phyloP scores from a whole-genome alignment of 1,140 invertebrate species.

The Brachionus paranguensis region DNA sequence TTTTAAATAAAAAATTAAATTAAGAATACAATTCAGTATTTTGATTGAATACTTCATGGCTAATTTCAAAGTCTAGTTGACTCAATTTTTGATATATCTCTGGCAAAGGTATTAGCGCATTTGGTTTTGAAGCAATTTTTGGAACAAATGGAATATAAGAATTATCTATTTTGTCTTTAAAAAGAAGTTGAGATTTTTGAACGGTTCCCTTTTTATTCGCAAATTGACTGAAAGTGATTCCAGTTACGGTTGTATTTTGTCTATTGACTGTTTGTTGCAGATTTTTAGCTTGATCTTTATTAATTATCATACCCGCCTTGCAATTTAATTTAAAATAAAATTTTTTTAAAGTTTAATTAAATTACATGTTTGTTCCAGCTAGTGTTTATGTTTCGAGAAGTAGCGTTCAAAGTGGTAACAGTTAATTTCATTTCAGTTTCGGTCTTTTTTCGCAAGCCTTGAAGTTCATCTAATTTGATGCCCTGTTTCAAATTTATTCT shows the following conservation, averaged over 20 bases:
- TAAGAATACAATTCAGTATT: slow-evolving; percentile 42
- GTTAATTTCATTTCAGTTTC: slow-evolving; percentile 56
- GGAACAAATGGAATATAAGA: slow-evolving; percentile 69
- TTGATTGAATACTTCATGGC: not conserved
- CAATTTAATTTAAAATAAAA: not conserved
- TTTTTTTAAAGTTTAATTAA: not conserved
- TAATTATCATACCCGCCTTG: not conserved
- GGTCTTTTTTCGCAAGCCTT: slow-evolving; percentile 62
- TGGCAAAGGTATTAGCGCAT: slow-evolving; percentile 71
- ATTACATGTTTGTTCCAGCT: slow-evolving; percentile 59
- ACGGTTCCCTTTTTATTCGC: slow-evolving; percentile 64
- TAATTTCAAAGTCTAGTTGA: slow-evolving; percentile 41
- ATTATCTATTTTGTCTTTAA: slow-evolving; percentile 80
- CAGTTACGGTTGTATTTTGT: slow-evolving; percentile 56
- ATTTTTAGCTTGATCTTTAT: slow-evolving; percentile 18
- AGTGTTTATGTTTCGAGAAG: slow-evolving; percentile 52
- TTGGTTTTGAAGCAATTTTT: slow-evolving; percentile 76
- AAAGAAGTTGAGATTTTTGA: slow-evolving; percentile 72
- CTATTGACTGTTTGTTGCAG: slow-evolving; percentile 39
- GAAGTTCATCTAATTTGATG: slow-evolving; percentile 64
- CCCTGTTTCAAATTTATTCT: slow-evolving; percentile 52
- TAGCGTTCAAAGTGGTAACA: slow-evolving; percentile 50
- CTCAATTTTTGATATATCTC: slow-evolving; percentile 47
- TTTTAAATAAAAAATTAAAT: not conserved
- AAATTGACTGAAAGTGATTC: slow-evolving; percentile 62